Base-by-base conservation (phyloP, 2,113 vertebrate species). In the Tyrannus savana region DNA sequence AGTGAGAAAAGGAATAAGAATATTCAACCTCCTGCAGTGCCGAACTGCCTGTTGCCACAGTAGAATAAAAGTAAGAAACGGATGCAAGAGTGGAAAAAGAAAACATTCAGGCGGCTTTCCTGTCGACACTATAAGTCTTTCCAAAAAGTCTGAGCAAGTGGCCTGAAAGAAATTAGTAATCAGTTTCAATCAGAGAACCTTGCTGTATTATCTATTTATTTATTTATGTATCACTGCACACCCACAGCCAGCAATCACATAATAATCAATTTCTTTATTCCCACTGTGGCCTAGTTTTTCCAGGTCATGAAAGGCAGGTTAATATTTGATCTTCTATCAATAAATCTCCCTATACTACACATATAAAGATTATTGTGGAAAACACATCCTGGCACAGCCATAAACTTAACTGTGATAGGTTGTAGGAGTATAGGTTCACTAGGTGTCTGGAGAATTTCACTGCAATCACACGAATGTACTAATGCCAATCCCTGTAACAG, bases 281-380 rank as follows among this genome's bases (percentile, higher is more conserved):
- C 14, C 64, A 55, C 59, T 22, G 31, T 41, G 31, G 16, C 0
- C 2, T 79, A 42, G 58, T 79, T 89, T 90, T 84, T 89, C 49
- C 62, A 64, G 37, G 30, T 83, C 90, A 63, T 63, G 84, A 93
- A 84, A 84, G 79, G 47, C 23, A 76, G 67, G 93, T 96, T 95
- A 97, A 95, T 96, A 47, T 96, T 96, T 96, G 74, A 96, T 94
- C 77, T 93, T 37, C 10, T 80, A 89, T 77, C 83, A 71, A 63
- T 89, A 77, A 24, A 71, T 90, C 69, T 78, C 41, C n/a, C 68
- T 69, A 25, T 69, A 79, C 24, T 64, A 82, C 75, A 64, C 7
- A 72, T 52, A 69, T n/a, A 73, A 94, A 87, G 9, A 14, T 78
- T 91, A 39, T 76, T 85, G 28, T 79, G 55, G 66, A 87, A 90